Base-by-base conservation (phyloP, 1,140 invertebrate species). In the Zaprionus inermis region DNA sequence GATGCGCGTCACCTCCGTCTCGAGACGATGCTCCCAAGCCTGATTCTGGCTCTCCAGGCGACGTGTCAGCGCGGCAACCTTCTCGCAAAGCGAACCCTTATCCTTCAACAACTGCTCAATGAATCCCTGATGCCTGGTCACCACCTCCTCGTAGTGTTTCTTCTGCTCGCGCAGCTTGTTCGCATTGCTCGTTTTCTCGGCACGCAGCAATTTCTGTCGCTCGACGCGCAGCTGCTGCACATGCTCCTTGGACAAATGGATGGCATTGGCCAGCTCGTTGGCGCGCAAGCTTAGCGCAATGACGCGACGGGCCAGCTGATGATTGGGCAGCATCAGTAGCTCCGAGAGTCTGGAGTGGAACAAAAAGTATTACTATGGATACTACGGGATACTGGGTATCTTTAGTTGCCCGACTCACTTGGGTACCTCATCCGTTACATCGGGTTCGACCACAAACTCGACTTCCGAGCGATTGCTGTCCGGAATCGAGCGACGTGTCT, bases 41-140 rank as follows among this genome's bases (percentile, higher is more conserved):
- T 92, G 91, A 59, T 92, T 92, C 93, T 95, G 66, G 93, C 83
- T 79, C 88, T 93, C 72, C 49, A 92, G 57, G 16, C 91, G 88
- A 91, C 94, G 38, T 91, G 93, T 76, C 92, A 96, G 83, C 2
- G 93, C 92, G 46, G 95, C 94, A 57, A 95, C 95, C 89, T 95
- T 95, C 57, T 95, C 94, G 60, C 94, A 95, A 14, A 96, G 88
- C 0, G 93, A 91, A 32, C 94, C 94, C 78, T 96, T 96, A 72
- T 96, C 96, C 10, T 93, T 92, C 2, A 96, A 93, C 38, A 96
- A 77, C 90, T 94, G 95, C 73, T 96, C 95, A 11, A 96, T 95
- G 67, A 96, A 96, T 61, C 94, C 94, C 65, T 96, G 95, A 83
- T 96, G 95, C 1, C 95, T 88, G 51, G 94, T 94, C 7, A 96